Evolutionary conservation across 2,888 invertebrate genomes (phyloP).

Genomic region (Nasonovia ribisnigri): DNA sequence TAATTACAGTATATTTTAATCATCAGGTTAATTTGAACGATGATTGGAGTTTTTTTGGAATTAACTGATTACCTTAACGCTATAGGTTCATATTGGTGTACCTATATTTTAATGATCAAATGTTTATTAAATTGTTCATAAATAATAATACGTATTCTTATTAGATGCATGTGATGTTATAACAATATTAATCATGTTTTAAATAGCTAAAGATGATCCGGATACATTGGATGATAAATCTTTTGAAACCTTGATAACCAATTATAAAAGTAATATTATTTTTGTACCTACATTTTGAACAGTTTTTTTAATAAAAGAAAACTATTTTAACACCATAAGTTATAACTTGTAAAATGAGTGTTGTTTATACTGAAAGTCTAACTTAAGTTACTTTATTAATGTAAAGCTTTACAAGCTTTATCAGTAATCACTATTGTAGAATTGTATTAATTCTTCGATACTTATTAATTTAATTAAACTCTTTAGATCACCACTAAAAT

Average conservation of each 20-base stretch:
- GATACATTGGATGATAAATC: neutral
- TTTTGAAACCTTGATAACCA: accelerated
- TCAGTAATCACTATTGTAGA: no score
- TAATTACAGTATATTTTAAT: neutral
- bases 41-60: no score
- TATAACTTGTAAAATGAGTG: neutral
- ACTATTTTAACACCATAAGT: neutral
- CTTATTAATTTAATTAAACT: no score
- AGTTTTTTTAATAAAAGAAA: neutral
- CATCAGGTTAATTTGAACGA: no score
- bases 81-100: neutral
- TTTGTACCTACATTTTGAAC: neutral
- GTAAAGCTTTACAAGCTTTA: no score
- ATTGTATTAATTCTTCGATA: no score
- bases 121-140: neutral
- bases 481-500: no score
- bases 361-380: neutral
- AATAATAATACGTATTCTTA: neutral
- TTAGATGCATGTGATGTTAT: neutral
- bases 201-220: accelerated
- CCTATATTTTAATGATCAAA: neutral
- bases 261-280: neutral
- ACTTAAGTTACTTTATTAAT: neutral
- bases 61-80: no score
- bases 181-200: neutral